phyloP scores from a whole-genome alignment of 2,113 vertebrate genomes.

The Melanotaenia duboulayi region DNA sequence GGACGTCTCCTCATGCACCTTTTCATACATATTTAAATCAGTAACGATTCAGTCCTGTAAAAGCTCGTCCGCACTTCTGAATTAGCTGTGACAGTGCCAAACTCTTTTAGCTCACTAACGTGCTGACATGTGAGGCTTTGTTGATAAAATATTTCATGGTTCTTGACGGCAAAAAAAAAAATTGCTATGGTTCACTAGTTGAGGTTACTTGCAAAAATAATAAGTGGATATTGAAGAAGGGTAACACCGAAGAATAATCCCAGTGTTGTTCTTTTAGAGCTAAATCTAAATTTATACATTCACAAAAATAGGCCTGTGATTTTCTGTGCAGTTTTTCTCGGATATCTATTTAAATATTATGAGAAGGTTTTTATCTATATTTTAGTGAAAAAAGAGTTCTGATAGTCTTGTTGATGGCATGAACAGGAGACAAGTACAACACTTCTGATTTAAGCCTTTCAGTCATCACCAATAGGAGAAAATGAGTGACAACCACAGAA shows the following conservation, averaged over 20 bases:
- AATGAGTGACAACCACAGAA: background rate
- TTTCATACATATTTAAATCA: no score
- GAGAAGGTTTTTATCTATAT: background rate
- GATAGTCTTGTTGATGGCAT: background rate
- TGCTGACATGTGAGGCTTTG: conserved; percentile 48
- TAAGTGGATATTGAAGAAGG: background rate
- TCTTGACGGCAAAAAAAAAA: conserved; percentile 24
- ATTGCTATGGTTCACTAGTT: conserved; percentile 5
- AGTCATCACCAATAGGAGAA: background rate
- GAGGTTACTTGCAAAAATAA: conserved; percentile 14
- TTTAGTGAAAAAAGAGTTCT: background rate
- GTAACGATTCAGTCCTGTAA: no score
- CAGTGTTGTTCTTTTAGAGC: background rate
- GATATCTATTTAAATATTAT: conserved; percentile 1
- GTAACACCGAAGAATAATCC: background rate
- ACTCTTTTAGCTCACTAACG: conserved; percentile 41
- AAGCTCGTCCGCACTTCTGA: no score
- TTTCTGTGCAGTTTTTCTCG: background rate
- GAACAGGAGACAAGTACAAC: background rate
- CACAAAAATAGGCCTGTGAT: background rate
- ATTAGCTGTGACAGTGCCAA: conserved; percentile 21
- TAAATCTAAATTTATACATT: background rate
- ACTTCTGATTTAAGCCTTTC: background rate
- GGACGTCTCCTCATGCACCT: no score
- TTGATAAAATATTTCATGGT: conserved; percentile 43